These are phyloP conservation scores for Digitonthophagus gazella DNA, from an alignment of 2,888 invertebrate species.

Conservation along the genomic window DNA sequence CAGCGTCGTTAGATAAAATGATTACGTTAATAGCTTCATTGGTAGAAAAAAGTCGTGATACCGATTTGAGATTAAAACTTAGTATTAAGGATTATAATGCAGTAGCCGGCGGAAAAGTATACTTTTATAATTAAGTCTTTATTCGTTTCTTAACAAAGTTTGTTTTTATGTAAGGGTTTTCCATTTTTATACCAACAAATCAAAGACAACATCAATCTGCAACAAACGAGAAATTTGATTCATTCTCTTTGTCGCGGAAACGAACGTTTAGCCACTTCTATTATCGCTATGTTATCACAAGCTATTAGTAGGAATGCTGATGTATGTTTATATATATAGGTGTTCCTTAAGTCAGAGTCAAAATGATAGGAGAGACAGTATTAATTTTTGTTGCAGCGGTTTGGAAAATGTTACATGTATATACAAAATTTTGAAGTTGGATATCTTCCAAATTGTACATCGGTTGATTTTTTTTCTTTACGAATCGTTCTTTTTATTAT, in stretches of 20 bases:
- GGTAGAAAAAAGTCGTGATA: conserved; percentile 83
- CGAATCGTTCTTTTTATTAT: too few relatives aligned
- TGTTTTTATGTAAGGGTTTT: conserved; percentile 65
- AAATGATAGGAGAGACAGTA: too few relatives aligned
- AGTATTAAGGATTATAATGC: conserved; percentile 78
- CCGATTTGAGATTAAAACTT: conserved; percentile 71
- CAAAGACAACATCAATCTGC: conserved; percentile 87
- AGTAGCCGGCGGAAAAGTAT: conserved; percentile 83
- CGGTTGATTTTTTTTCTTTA: conserved; percentile 29
- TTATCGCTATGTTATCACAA: conserved; percentile 87
- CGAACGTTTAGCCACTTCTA: conserved; percentile 82
- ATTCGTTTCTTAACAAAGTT: conserved; percentile 11
- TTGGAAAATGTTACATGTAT: neutral
- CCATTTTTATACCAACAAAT: conserved; percentile 94
- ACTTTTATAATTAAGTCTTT: conserved; percentile 8
- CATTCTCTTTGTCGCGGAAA: conserved; percentile 91
- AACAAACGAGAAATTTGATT: conserved; percentile 87
- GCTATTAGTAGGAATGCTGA: conserved; percentile 89
- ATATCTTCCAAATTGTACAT: too few relatives aligned
- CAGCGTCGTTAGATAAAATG: conserved; percentile 93
- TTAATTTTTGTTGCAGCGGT: too few relatives aligned
- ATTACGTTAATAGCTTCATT: conserved; percentile 84
- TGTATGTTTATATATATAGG: conserved; percentile 59
- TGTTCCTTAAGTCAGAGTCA: too few relatives aligned
- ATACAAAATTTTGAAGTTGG: neutral